Evolutionary conservation across 2,113 vertebrate genomes (phyloP).

Genomic region (Vulpes vulpes): DNA sequence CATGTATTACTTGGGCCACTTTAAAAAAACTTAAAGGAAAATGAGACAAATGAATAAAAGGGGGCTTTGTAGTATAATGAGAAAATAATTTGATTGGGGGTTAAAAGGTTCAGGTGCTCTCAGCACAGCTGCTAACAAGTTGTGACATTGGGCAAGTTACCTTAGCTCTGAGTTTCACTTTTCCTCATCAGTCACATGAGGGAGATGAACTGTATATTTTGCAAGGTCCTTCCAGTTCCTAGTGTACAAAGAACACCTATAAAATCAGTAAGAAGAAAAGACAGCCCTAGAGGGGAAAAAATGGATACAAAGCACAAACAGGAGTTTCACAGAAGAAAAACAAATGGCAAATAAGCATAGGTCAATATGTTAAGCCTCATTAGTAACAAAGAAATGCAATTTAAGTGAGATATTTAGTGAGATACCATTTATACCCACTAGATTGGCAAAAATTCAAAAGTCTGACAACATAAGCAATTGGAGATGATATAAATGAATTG

Average conservation of each 20-base stretch:
- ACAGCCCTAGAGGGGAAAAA: neutral
- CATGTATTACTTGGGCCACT: neutral
- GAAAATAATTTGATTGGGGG: neutral
- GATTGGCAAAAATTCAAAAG: constrained; percentile 21
- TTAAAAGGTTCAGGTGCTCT: neutral
- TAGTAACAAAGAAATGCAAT: constrained; percentile 59
- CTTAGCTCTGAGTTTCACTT: neutral
- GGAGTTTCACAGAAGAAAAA: constrained; percentile 3
- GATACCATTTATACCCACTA: constrained; percentile 33
- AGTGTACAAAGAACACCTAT: neutral
- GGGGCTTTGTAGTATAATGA: neutral
- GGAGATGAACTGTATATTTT: neutral
- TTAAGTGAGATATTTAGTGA: constrained; percentile 38
- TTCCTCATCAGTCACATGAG: neutral
- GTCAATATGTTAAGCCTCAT: neutral
- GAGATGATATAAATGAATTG: neutral
- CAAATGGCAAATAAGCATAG: neutral
- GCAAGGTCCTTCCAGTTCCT: constrained; percentile 12
- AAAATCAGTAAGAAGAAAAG: constrained; percentile 34
- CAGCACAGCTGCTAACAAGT: neutral
- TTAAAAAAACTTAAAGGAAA: constrained; percentile 9
- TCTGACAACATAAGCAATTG: neutral
- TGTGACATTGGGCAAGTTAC: neutral
- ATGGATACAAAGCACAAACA: neutral
- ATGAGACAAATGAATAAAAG: neutral